Percentiles rank a stretch among this genome's conserved stretches.
phyloP scores from a whole-genome alignment of 2,113 vertebrate genomes.

The Mastomys coucha region DNA sequence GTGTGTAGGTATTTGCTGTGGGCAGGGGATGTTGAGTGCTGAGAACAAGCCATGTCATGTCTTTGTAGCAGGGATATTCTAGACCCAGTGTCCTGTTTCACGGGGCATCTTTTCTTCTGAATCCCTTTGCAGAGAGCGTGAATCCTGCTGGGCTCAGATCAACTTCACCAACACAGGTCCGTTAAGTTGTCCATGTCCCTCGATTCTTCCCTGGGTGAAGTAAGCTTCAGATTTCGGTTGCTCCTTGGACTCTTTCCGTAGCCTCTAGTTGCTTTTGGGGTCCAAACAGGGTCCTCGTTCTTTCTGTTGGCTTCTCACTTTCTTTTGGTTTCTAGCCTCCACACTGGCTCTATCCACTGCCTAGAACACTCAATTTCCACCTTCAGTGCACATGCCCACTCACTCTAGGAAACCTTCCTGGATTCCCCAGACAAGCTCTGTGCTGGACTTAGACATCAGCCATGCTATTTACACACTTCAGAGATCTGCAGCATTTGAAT shows the following conservation, averaged over 20 bases:
- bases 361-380: neutral
- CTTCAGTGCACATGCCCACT: neutral
- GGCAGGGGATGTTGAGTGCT: too few relatives aligned
- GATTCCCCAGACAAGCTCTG: neutral
- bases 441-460: neutral
- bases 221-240: neutral
- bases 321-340: neutral
- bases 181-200: neutral
- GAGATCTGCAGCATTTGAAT: neutral
- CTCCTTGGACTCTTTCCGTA: neutral
- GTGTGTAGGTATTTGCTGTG: neutral
- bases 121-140: constrained; percentile 72
- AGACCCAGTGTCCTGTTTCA: neutral
- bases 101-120: neutral
- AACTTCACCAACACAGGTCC: constrained; percentile 75
- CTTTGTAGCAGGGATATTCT: neutral
- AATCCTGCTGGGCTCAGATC: constrained; percentile 79
- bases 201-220: too few relatives aligned
- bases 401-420: constrained; percentile 24
- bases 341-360: neutral
- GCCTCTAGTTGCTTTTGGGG: neutral
- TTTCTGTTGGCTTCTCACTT: neutral
- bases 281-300: neutral
- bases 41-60: too few relatives aligned
- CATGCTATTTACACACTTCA: neutral